Conservation (phyloP, 1,140 invertebrate species). For the Ips typographus region DNA sequence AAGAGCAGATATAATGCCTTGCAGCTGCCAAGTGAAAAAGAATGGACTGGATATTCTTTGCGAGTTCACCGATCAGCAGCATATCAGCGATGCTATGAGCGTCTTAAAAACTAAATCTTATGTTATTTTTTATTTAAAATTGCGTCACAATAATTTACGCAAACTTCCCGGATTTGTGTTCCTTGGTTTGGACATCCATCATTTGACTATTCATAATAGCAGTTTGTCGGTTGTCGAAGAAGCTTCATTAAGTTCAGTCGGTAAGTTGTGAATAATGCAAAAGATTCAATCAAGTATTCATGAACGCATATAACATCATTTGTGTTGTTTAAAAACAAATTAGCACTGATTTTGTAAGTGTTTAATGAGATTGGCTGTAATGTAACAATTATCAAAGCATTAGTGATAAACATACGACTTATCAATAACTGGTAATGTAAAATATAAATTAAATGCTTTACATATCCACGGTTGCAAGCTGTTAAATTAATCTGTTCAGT, state of each 20-base stretch:
- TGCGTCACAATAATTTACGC: slow-evolving; percentile 78
- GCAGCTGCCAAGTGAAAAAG: slow-evolving; percentile 79
- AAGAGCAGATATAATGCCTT: slow-evolving; percentile 71
- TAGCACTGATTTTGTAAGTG: too few relatives aligned
- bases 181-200: slow-evolving; percentile 81
- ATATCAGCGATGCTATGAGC: slow-evolving; percentile 75
- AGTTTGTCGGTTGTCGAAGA: slow-evolving; percentile 84
- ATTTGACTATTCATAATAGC: slow-evolving; percentile 84
- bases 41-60: slow-evolving; percentile 83
- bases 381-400: too few relatives aligned
- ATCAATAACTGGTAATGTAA: too few relatives aligned
- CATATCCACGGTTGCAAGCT: too few relatives aligned
- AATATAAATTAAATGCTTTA: too few relatives aligned
- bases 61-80: slow-evolving; percentile 74
- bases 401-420: too few relatives aligned
- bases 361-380: too few relatives aligned
- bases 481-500: too few relatives aligned
- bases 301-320: too few relatives aligned
- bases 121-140: slow-evolving; percentile 82
- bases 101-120: slow-evolving; percentile 71
- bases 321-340: too few relatives aligned
- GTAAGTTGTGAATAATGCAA: slow-evolving; percentile 54
- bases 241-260: slow-evolving; percentile 78
- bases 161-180: slow-evolving; percentile 83
- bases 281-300: too few relatives aligned